A percentile compares a stretch with the other conserved stretches of the same genome.
Evolutionary conservation across 2,888 invertebrate species (phyloP).

Genomic region (Chymomyza procnemis): DNA sequence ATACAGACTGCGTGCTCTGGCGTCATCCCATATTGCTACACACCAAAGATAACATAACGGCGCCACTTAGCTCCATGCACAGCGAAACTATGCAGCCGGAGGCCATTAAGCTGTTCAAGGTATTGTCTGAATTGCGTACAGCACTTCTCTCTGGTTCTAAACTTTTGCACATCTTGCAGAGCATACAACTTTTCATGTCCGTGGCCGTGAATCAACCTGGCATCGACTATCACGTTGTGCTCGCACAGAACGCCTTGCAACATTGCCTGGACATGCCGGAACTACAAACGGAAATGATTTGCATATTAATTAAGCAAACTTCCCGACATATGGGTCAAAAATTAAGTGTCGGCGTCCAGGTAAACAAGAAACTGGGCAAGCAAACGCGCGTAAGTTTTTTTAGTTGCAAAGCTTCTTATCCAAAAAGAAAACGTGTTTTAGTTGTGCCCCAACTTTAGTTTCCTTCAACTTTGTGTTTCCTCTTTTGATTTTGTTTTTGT

Average conservation of each 20-base stretch:
- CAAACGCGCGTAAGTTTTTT: constrained; percentile 84
- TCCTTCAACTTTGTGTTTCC: constrained; percentile 16
- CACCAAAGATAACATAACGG: constrained; percentile 92
- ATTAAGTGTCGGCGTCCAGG: constrained; percentile 92
- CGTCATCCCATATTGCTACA: constrained; percentile 93
- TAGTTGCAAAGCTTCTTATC: constrained; percentile 79
- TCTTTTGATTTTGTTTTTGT: constrained; percentile 10
- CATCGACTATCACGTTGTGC: constrained; percentile 97
- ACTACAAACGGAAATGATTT: constrained; percentile 95
- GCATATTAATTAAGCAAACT: constrained; percentile 94
- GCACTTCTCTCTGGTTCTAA: too few relatives aligned
- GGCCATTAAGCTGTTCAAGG: constrained; percentile 96
- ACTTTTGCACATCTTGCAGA: constrained; percentile 80
- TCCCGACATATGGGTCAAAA: constrained; percentile 89
- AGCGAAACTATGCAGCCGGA: constrained; percentile 93
- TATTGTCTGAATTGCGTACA: constrained; percentile 76
- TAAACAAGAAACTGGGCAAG: constrained; percentile 84
- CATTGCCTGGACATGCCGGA: constrained; percentile 93
- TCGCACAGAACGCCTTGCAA: constrained; percentile 96
- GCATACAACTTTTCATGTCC: constrained; percentile 96
- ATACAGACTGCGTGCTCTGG: constrained; percentile 91
- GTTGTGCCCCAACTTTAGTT: constrained; percentile 21
- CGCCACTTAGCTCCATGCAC: constrained; percentile 93
- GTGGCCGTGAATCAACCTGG: constrained; percentile 96
- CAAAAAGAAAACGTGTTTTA: not conserved